phyloP scores from a whole-genome alignment of 2,113 vertebrate species.

The Datnioides undecimradiatus region DNA sequence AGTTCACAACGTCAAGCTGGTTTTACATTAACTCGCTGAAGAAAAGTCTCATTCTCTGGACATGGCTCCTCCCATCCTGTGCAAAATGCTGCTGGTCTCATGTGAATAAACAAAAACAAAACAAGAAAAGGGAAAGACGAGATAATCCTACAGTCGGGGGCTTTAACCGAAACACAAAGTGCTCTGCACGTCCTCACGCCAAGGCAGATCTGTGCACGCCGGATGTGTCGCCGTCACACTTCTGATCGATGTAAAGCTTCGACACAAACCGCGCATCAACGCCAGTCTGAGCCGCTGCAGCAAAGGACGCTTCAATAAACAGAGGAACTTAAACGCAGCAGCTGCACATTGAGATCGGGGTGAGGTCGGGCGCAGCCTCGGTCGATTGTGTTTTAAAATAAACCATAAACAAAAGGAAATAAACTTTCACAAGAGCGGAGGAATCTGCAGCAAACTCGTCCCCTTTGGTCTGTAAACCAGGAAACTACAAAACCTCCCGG shows the following conservation, averaged over 20 bases:
- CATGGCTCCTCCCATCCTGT: constrained; percentile 85
- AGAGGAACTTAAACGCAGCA: background rate
- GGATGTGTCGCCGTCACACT: background rate
- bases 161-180: too few species aligned
- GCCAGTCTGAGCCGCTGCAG: background rate
- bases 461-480: constrained; percentile 69
- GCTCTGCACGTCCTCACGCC: background rate
- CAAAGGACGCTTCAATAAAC: background rate
- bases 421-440: background rate
- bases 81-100: constrained; percentile 83
- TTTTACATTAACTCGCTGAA: constrained; percentile 61
- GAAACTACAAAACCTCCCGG: constrained; percentile 41
- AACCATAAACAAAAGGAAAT: background rate
- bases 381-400: background rate
- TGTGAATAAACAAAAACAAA: constrained; percentile 62
- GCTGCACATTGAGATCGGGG: background rate
- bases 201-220: background rate
- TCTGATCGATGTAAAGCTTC: constrained; percentile 41
- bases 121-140: too few species aligned
- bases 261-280: background rate
- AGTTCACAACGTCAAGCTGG: constrained; percentile 80
- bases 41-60: constrained; percentile 58
- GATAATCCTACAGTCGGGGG: constrained; percentile 82
- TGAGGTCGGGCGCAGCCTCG: background rate
- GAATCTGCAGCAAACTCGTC: constrained; percentile 22